Evolutionary conservation across 1,140 invertebrate species (phyloP).

Genomic region (Heliconius nattereri): DNA sequence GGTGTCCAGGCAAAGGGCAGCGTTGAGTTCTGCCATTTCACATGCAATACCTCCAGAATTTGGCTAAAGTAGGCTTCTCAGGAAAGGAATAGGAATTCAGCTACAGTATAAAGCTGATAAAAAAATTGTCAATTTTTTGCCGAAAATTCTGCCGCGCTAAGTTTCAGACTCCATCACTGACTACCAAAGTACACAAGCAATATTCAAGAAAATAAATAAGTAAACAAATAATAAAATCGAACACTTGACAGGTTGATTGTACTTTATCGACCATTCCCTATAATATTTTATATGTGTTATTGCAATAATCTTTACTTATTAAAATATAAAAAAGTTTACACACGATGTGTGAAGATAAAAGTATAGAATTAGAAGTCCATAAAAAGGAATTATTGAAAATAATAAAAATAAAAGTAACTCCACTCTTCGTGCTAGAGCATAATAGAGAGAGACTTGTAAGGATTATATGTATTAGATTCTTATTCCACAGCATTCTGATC

Average conservation of each 20-base stretch:
- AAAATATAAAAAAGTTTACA: neutral
- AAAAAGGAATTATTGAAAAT: constrained; percentile 1
- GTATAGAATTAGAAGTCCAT: neutral
- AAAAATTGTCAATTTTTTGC: too few species aligned
- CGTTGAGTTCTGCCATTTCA: too few species aligned
- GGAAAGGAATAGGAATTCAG: too few species aligned
- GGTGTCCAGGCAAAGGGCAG: too few species aligned
- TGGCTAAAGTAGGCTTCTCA: too few species aligned
- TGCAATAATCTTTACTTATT: neutral
- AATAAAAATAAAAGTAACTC: neutral
- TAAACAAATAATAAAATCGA: constrained; percentile 1
- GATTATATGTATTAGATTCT: neutral
- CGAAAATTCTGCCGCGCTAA: too few species aligned
- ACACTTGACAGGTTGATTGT: neutral
- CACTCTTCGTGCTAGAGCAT: neutral
- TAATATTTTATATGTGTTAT: neutral
- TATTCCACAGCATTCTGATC: neutral
- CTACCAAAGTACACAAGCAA: too few species aligned
- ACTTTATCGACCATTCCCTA: neutral
- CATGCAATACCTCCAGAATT: too few species aligned
- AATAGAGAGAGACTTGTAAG: neutral
- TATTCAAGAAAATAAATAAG: neutral
- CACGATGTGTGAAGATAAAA: neutral
- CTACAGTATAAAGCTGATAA: too few species aligned
- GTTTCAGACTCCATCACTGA: too few species aligned